Base-by-base conservation (phyloP, 2,797 vertebrate genomes). In the Poecilia velifera region DNA sequence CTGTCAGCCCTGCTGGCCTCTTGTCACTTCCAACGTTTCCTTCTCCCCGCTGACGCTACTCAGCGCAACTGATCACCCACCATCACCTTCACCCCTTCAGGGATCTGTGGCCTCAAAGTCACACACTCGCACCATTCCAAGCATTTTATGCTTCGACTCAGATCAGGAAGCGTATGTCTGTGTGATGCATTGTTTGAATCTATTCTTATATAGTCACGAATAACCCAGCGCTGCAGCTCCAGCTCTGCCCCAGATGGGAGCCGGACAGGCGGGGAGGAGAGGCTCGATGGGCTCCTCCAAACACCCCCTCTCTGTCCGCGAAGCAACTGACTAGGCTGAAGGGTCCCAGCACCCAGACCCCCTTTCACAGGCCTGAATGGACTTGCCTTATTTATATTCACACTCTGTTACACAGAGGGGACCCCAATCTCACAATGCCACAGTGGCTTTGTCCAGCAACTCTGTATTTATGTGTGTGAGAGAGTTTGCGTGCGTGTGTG, bases 311-410 rank as follows among this genome's bases (percentile, higher is more conserved):
- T 89, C 90, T 91, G 83, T 88, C 66, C 84, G 82, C 85, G 87
- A 90, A 92, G 82, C 36, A 51, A 91, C 91, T 92, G 91, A 92
- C 92, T 90, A 39, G 89, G 88, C 93, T 93, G 90, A 89, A 94
- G 94, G 93, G 93, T 95, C 93, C 93, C 90, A 93, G 93, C 83
- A 89, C 92, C 66, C 93, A 95, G 94, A 95, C 93, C 93, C 93
- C 91, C 90, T 95, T 96, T 96, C 93, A 96, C 82, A 83, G 87
- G 77, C 86, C 83, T 96, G 95, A 96, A 96, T 96, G 95, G 94
- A 91, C 88, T 90, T 79, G 93, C 89, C 94, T 96, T 95, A 96
- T 96, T 96, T 93, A 96, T 95, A 96, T 96, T 96, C 96, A 94
- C 91, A 90, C 90, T 91, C 91, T 86, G 91, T 93, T 92, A 93